Evolutionary conservation across 2,888 invertebrate species (phyloP).

Genomic region (Keiferia lycopersicella): DNA sequence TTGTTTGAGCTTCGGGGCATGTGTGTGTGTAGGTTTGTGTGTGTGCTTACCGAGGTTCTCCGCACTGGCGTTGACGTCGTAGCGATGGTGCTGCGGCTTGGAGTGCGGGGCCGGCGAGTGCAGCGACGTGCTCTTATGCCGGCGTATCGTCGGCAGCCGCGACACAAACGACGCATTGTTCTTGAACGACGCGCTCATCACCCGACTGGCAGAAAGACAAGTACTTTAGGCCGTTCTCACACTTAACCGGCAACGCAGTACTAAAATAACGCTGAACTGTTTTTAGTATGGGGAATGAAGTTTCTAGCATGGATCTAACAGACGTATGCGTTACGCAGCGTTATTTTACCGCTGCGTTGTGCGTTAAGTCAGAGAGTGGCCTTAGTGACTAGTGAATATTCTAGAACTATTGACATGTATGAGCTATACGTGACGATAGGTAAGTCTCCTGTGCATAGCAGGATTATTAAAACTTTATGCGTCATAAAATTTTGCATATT

Average conservation of each 20-base stretch:
- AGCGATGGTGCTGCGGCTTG: constrained; percentile 84
- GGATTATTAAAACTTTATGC: constrained; percentile 1
- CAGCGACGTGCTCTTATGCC: constrained; percentile 89
- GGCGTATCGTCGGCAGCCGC: constrained; percentile 92
- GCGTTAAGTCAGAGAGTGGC: too few species aligned
- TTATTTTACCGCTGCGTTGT: too few species aligned
- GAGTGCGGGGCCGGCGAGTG: constrained; percentile 87
- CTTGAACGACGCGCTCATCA: constrained; percentile 91
- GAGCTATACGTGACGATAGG: neutral
- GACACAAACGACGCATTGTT: constrained; percentile 97
- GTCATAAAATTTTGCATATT: constrained; percentile 3
- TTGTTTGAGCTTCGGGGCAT: neutral
- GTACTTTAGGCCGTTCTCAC: too few species aligned
- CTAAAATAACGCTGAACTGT: too few species aligned
- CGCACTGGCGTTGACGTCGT: constrained; percentile 87
- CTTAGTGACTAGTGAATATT: neutral
- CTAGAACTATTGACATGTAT: too few species aligned
- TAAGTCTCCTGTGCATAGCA: neutral
- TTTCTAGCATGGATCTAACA: too few species aligned
- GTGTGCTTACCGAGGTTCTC: constrained; percentile 86
- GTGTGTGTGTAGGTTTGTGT: constrained; percentile 18
- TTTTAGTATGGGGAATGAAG: too few species aligned
- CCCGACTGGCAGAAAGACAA: constrained; percentile 81
- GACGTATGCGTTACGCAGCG: too few species aligned
- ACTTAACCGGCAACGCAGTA: too few species aligned